Evolutionary conservation across 2,888 invertebrate genomes (phyloP), one percentile per base, ranked within the genome.

Genomic region (Tanypteryx hageni): DNA sequence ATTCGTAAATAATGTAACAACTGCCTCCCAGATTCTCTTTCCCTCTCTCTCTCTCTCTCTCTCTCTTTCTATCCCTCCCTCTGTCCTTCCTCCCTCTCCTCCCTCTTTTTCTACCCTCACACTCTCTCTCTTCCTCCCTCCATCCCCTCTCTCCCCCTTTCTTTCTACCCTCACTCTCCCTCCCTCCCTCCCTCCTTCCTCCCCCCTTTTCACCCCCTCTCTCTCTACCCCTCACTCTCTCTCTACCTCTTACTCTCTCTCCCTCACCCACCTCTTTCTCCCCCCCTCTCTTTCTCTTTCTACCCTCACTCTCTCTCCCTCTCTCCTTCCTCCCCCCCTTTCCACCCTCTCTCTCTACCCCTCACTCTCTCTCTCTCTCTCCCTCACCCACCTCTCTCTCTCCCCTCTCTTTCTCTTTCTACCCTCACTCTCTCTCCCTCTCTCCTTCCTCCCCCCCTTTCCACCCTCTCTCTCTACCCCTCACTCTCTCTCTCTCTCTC

Each of bases 1-100:
- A 76, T 76, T 76, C 13, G 22, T 76, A 76, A 76, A 76, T 76
- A 76, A 76, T 76, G 76, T 22, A 76, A 27, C 83, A 44, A 56
- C 83, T 31, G 83, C 56, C 59, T 59, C 22, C 11, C 31, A 61
- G 22, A n/a, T 22, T 31, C 16, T 86, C 58, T 59, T 8, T 31
- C 31, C 27, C 58, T 13, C 27, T 13, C 13, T 59, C 27, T 59
- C 59, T 61, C 27, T 64, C 68, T 31, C 59, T 57, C 31, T 18
- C 86, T 59, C 85, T 11, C 56, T 13, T 8, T 16, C 85, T 27
- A 10, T 59, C 9, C 14, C 18, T 9, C 89, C 56, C 14, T 14
- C 56, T 5, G 18, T 16, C 16, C 18, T 44, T 10, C 56, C 14
- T 44, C 31, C 27, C 7, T n/a, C 64, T 18, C 16, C 14, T 18